Conservation (phyloP, 2,888 invertebrate species). For the Tubulanus polymorphus region DNA sequence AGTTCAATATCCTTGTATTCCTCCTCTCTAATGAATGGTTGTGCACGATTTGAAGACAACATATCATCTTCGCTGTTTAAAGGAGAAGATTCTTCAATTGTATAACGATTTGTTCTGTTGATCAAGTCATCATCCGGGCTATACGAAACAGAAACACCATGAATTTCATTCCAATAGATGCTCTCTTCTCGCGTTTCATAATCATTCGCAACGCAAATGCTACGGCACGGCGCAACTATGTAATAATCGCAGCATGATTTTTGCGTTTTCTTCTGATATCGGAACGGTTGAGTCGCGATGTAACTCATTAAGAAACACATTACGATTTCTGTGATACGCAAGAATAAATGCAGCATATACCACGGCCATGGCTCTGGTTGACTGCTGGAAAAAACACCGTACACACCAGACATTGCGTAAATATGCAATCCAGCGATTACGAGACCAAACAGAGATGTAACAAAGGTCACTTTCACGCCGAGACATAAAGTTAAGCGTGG, state of each 20-base stretch:
- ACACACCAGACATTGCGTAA: slow-evolving; percentile 71
- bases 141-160: background rate
- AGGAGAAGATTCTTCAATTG: background rate
- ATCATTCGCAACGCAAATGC: slow-evolving; percentile 57
- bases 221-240: slow-evolving; percentile 14
- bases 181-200: background rate
- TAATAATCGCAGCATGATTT: background rate
- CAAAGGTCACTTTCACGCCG: slow-evolving; percentile 84
- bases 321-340: slow-evolving; percentile 78
- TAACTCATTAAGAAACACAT: slow-evolving; percentile 78
- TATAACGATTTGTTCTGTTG: background rate
- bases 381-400: slow-evolving; percentile 47
- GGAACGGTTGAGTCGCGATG: slow-evolving; percentile 69
- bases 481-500: slow-evolving; percentile 65
- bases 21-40: background rate
- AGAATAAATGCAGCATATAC: slow-evolving; percentile 85
- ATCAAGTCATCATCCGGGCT: background rate
- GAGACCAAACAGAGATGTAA: slow-evolving; percentile 79
- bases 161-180: slow-evolving; percentile 1
- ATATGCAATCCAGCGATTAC: slow-evolving; percentile 78
- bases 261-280: slow-evolving; percentile 24
- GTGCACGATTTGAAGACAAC: background rate
- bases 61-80: background rate
- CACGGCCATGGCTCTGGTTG: slow-evolving; percentile 70
- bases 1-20: background rate